Base-by-base conservation (phyloP, 2,888 invertebrate species). In the Diploptera punctata region DNA sequence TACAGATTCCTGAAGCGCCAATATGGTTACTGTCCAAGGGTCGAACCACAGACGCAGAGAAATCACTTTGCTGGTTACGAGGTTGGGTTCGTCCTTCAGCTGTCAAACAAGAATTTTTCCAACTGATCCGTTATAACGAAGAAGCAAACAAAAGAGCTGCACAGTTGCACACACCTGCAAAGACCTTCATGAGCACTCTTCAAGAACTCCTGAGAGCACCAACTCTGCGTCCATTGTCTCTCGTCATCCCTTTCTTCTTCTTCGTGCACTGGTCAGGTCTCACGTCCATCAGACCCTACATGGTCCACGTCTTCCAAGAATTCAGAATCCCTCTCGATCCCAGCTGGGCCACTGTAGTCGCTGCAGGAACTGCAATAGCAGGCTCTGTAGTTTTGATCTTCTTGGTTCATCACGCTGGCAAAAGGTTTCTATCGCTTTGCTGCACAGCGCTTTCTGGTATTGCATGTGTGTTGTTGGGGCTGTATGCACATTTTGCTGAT, bases 171-270 rank as follows among this genome's bases (percentile, higher is more conserved):
- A 1, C 47, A 3, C 3, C n/a, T n/a, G n/a, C n/a, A n/a, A 57
- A 2, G 9, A 60, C 2, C 10, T 29, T 4, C n/a, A 0, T n/a
- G 44, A 16, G 2, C 1, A 44, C n/a, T 3, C 44, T 26, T 5
- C 21, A 73, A n/a, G 82, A 87, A 9, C 79, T 87, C 21, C 80
- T 86, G 1, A 83, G 85, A 0, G 86, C 86, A 60, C 86, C 87
- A 74, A 87, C 87, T 0, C 78, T 86, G 77, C 83, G 85, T 67
- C 88, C 88, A 0, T 85, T 88, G 47, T 76, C 78, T 5, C 76
- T 88, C 13, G 86, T 87, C 1, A 82, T 87, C 78, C 83, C 84
- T 0, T 86, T 86, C 78, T 88, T 88, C 80, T 81, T 86, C 43
- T 86, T 87, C 70, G 81, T 85, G 52, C 84, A 86, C 4, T 84